Evolutionary conservation across 2,888 invertebrate species (phyloP).

Genomic region (Pachycephus smyrnensis): DNA sequence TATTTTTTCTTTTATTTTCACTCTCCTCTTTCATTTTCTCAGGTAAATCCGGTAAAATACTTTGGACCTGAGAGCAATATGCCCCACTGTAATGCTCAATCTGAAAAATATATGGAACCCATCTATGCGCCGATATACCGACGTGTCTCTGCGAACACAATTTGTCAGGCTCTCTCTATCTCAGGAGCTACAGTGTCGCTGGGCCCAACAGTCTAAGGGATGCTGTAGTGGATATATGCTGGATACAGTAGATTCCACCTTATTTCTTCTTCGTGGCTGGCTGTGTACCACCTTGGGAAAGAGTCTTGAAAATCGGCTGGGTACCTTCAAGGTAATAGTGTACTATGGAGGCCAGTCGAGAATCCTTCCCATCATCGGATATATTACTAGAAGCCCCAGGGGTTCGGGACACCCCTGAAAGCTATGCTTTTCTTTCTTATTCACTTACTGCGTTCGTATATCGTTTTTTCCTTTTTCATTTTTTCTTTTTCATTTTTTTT

Average conservation of each 20-base stretch:
- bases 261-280: too few relatives aligned
- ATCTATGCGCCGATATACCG: constrained; percentile 29
- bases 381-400: constrained; percentile 10
- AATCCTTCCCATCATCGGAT: constrained; percentile 27
- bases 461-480: too few relatives aligned
- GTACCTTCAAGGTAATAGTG: too few relatives aligned
- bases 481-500: too few relatives aligned
- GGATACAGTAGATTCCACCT: neutral
- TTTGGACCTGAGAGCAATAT: constrained; percentile 34
- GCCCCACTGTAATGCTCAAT: constrained; percentile 33
- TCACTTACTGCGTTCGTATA: too few relatives aligned
- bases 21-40: constrained; percentile 2
- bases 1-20: constrained; percentile 13
- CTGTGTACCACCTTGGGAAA: too few relatives aligned
- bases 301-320: too few relatives aligned
- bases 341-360: constrained; percentile 22
- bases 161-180: constrained; percentile 33
- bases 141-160: constrained; percentile 28
- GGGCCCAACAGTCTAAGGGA: constrained; percentile 11
- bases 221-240: constrained; percentile 2
- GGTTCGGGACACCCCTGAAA: too few relatives aligned
- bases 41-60: constrained; percentile 8
- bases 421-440: too few relatives aligned
- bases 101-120: constrained; percentile 31
- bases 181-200: constrained; percentile 6